Evolutionary conservation across 1,140 invertebrate species (phyloP).

Genomic region (Parapsyche elsis): DNA sequence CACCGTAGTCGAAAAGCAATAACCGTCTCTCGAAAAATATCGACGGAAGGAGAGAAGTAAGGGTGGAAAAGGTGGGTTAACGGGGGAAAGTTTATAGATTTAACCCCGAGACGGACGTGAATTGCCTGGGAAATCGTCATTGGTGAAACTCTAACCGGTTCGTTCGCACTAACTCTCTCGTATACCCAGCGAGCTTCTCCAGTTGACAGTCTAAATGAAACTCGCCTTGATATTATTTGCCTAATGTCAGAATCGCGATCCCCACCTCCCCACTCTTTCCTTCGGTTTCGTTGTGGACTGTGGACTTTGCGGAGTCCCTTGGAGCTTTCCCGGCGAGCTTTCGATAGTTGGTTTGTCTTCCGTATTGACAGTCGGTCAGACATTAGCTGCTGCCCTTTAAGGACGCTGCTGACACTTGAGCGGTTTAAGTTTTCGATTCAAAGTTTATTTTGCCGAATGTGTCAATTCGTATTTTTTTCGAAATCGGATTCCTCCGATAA

Average conservation of each 20-base stretch:
- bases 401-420: too few relatives aligned
- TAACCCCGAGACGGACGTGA: constrained; percentile 55
- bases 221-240: constrained; percentile 53
- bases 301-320: neutral
- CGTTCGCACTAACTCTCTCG: constrained; percentile 32
- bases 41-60: neutral
- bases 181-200: neutral
- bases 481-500: too few relatives aligned
- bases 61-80: constrained; percentile 39
- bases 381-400: constrained; percentile 13
- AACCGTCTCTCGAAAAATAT: constrained; percentile 56
- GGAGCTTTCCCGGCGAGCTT: neutral
- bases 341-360: neutral
- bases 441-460: too few relatives aligned
- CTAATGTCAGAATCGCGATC: constrained; percentile 40
- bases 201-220: constrained; percentile 46
- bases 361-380: constrained; percentile 30
- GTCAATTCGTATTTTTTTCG: too few relatives aligned
- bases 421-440: too few relatives aligned
- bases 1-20: constrained; percentile 52
- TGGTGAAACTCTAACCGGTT: neutral
- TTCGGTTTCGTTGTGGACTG: neutral
- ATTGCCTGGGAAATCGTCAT: constrained; percentile 39
- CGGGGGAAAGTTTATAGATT: constrained; percentile 55
- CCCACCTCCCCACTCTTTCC: too few relatives aligned